Percentiles rank a stretch among this genome's conserved stretches.
Evolutionary conservation across 2,888 invertebrate species (phyloP).

Genomic region (Digitonthophagus gazella): DNA sequence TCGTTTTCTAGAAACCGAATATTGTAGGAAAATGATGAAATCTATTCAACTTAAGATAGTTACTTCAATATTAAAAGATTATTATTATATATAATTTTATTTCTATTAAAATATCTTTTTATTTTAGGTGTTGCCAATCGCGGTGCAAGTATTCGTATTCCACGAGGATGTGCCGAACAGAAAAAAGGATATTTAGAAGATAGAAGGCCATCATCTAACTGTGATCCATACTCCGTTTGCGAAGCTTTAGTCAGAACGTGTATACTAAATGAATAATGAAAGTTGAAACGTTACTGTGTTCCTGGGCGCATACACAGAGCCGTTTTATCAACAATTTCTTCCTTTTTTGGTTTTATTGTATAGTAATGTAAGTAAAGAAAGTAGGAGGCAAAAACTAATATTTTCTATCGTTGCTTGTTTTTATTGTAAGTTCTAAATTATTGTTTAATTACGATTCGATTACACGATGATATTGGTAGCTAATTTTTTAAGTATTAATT

Average conservation of each 20-base stretch:
- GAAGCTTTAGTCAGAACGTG: conserved; percentile 85
- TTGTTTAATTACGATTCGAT: background rate
- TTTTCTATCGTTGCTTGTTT: too few relatives aligned
- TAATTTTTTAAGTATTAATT: background rate
- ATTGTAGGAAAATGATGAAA: too few relatives aligned
- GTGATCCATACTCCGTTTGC: conserved; percentile 85
- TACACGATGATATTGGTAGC: too few relatives aligned
- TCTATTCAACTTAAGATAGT: too few relatives aligned
- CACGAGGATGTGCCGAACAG: conserved; percentile 84
- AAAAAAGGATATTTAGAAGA: conserved; percentile 96
- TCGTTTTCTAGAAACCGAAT: too few relatives aligned
- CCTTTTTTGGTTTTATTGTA: too few relatives aligned
- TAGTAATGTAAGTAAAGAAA: too few relatives aligned
- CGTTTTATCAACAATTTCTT: background rate
- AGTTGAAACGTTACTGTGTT: background rate
- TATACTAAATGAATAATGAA: conserved; percentile 70
- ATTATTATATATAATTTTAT: background rate
- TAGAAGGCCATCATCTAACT: conserved; percentile 88
- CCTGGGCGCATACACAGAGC: background rate
- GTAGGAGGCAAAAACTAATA: too few relatives aligned
- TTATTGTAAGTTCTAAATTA: background rate
- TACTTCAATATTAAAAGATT: background rate
- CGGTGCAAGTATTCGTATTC: conserved; percentile 92
- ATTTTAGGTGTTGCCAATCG: conserved; percentile 87
- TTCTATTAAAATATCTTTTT: too few relatives aligned